phyloP scores from a whole-genome alignment of 2,797 vertebrate genomes.

The Ctenopoma kingsleyae region DNA sequence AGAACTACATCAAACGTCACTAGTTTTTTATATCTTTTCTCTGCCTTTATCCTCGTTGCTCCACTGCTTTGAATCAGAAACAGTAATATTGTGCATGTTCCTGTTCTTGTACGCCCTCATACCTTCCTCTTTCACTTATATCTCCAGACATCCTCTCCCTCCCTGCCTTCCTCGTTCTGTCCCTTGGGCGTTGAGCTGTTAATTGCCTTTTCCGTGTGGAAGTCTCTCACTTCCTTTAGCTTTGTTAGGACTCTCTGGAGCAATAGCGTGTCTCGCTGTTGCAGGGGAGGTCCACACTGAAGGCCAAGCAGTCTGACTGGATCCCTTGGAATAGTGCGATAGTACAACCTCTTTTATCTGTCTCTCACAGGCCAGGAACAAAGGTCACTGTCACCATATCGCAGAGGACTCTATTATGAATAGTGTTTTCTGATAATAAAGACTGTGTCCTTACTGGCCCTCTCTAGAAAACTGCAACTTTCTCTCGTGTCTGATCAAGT shows the following conservation, averaged over 20 bases:
- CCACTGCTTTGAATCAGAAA: constrained; percentile 58
- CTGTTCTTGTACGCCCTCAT: constrained; percentile 11
- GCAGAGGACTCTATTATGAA: constrained; percentile 39
- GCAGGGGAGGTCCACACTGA: constrained; percentile 41
- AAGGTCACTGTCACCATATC: constrained; percentile 63
- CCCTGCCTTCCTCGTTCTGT: constrained; percentile 43
- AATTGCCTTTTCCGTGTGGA: constrained; percentile 83
- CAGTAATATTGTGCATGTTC: constrained; percentile 11
- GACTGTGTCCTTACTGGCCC: constrained; percentile 49
- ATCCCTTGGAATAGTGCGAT: constrained; percentile 43
- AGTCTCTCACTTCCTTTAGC: constrained; percentile 72
- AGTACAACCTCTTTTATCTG: constrained; percentile 61
- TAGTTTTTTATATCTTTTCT: constrained; percentile 34
- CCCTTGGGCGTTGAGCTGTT: constrained; percentile 75
- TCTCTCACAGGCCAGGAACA: constrained; percentile 49
- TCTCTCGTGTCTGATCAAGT: constrained; percentile 38
- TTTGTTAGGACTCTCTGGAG: constrained; percentile 71
- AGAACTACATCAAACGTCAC: constrained; percentile 45
- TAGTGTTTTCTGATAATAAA: constrained; percentile 35
- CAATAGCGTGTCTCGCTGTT: constrained; percentile 49
- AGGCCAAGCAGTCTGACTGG: constrained; percentile 46
- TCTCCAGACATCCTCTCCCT: constrained; percentile 50
- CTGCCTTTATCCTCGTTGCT: constrained; percentile 15
- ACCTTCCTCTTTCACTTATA: constrained; percentile 44
- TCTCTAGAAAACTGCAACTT: constrained; percentile 22